These are phyloP conservation scores for Aphidius ervi DNA, from an alignment of 1,140 invertebrate genomes.

Conservation along the genomic window DNA sequence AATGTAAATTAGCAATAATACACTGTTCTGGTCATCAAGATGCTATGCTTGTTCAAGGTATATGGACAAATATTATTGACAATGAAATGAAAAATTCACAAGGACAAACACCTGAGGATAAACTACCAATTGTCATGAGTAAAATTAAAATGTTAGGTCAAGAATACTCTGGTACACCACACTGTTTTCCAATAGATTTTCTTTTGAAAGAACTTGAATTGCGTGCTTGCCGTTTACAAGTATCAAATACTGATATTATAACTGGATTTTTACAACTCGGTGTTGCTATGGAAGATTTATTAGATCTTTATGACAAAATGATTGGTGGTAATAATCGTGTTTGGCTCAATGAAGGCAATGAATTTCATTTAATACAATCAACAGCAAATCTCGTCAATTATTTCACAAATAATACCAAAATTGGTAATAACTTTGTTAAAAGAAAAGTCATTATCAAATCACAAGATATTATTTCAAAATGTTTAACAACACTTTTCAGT, in stretches of 20 bases:
- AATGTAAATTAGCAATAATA: conserved; percentile 80
- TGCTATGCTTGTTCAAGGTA: conserved; percentile 69
- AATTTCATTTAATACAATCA: conserved; percentile 70
- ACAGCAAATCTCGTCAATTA: conserved; percentile 63
- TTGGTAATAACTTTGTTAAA: conserved; percentile 54
- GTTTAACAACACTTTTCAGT: conserved; percentile 63
- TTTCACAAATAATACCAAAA: conserved; percentile 56
- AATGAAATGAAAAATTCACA: conserved; percentile 48
- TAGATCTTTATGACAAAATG: conserved; percentile 71
- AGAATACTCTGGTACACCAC: conserved; percentile 67
- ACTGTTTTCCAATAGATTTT: conserved; percentile 74
- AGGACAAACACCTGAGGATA: conserved; percentile 55
- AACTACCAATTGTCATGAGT: conserved; percentile 63
- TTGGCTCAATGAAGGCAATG: conserved; percentile 73
- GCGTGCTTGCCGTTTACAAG: conserved; percentile 64
- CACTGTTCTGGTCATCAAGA: conserved; percentile 80
- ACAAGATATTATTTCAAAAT: conserved; percentile 64
- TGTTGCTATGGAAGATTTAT: conserved; percentile 65
- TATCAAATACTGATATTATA: conserved; percentile 66
- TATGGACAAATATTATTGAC: conserved; percentile 74
- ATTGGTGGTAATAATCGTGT: conserved; percentile 70
- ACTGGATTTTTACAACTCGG: conserved; percentile 65
- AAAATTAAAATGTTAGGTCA: conserved; percentile 71
- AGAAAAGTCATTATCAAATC: conserved; percentile 60
- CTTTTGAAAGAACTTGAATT: conserved; percentile 72